A percentile compares a stretch with the other conserved stretches of the same genome.
Evolutionary conservation across 2,888 invertebrate genomes (phyloP).

Genomic region (Lamproptera curius): DNA sequence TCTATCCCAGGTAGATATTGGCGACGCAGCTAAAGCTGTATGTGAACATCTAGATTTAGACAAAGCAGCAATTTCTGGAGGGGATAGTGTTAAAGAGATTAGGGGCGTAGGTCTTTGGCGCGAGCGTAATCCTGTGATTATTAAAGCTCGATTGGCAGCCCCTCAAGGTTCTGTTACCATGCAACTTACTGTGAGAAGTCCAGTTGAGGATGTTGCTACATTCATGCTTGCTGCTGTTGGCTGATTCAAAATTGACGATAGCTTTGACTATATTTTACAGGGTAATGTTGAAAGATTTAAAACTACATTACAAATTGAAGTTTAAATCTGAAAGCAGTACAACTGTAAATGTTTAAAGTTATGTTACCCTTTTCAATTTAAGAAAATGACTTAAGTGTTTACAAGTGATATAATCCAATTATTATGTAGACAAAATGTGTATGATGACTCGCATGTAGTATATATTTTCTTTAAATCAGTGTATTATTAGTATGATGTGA

Average conservation of each 20-base stretch:
- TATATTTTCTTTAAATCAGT: no score
- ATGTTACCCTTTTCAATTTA: neutral
- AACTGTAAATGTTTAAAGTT: neutral
- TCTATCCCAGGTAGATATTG: constrained; percentile 74
- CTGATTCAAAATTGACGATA: constrained; percentile 50
- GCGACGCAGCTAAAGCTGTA: constrained; percentile 49
- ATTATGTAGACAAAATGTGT: no score
- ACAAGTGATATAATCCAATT: neutral
- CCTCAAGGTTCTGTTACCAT: constrained; percentile 90
- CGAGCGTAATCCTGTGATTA: constrained; percentile 90
- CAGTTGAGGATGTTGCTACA: constrained; percentile 89
- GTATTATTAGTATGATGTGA: no score
- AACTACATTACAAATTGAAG: neutral
- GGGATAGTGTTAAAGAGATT: constrained; percentile 53
- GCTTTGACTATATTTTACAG: neutral
- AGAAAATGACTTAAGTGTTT: neutral
- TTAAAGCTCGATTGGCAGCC: constrained; percentile 87
- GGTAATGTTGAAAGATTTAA: neutral
- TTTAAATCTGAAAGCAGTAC: neutral
- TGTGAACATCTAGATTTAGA: constrained; percentile 52
- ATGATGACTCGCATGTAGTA: no score
- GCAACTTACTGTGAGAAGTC: constrained; percentile 92
- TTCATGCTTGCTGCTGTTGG: constrained; percentile 91
- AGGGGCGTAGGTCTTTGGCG: constrained; percentile 85
- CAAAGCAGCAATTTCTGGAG: constrained; percentile 39